Evolutionary conservation across 1,140 invertebrate genomes (phyloP).

Genomic region (Lasioglossum albipes): DNA sequence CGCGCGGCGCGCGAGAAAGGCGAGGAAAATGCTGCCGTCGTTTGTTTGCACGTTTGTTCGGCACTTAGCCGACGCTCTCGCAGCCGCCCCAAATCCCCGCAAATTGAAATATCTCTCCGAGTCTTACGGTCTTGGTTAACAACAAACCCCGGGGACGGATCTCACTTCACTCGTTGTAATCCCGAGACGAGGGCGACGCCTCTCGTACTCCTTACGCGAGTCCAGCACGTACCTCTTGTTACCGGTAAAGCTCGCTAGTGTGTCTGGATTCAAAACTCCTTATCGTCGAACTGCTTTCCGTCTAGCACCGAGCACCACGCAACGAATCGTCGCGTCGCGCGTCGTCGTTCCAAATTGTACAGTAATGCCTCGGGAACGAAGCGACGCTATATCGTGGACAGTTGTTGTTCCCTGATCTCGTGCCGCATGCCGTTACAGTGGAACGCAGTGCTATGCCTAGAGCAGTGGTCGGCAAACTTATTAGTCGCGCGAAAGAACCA

Average conservation of each 20-base stretch:
- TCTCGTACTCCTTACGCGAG: conserved; percentile 54
- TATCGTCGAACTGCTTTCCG: neutral
- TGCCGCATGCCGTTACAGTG: no score
- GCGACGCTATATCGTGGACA: no score
- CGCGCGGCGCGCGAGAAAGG: conserved; percentile 20
- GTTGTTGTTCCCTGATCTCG: no score
- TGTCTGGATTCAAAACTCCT: conserved; percentile 13
- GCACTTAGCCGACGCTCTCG: conserved; percentile 64
- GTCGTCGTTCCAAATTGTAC: no score
- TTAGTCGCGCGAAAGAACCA: no score
- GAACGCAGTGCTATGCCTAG: no score
- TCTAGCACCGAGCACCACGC: neutral
- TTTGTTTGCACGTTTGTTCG: conserved; percentile 70
- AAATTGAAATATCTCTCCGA: conserved; percentile 73
- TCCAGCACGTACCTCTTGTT: conserved; percentile 56
- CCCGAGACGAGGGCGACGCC: conserved; percentile 54
- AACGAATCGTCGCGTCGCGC: no score
- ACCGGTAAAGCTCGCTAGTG: neutral
- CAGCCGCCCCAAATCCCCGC: conserved; percentile 63
- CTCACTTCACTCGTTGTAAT: conserved; percentile 68
- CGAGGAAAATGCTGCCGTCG: conserved; percentile 55
- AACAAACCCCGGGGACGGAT: conserved; percentile 70
- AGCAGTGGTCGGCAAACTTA: no score
- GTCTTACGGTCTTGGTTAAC: conserved; percentile 69
- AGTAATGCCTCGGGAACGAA: no score